Percentiles rank a stretch among this genome's conserved stretches.
Evolutionary conservation across 1,140 invertebrate species (phyloP).

Genomic region (Octopus sinensis): DNA sequence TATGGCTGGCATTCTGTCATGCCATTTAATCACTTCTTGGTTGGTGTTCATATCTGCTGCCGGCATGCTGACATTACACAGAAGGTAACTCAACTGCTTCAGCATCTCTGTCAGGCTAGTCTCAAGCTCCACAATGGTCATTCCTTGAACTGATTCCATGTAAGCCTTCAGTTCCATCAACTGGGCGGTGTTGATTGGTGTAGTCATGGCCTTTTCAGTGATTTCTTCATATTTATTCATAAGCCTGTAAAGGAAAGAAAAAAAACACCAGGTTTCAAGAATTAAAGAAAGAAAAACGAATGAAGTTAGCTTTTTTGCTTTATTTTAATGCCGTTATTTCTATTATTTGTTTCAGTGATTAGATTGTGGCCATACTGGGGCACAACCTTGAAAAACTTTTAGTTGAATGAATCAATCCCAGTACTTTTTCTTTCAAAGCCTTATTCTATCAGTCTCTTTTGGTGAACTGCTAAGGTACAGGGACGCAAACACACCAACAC

Average conservation of each 20-base stretch:
- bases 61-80: constrained; percentile 75
- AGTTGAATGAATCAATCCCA: too few relatives aligned
- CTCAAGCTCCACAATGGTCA: constrained; percentile 73
- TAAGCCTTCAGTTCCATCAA: constrained; percentile 79
- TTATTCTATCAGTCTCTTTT: too few relatives aligned
- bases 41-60: constrained; percentile 75
- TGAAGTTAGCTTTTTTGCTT: neutral
- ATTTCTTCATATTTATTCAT: constrained; percentile 82
- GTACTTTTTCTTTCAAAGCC: too few relatives aligned
- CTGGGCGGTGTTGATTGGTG: constrained; percentile 78
- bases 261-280: neutral
- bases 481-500: too few relatives aligned
- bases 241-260: constrained; percentile 64
- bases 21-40: constrained; percentile 82
- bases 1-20: constrained; percentile 73
- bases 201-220: constrained; percentile 72
- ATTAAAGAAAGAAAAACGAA: neutral
- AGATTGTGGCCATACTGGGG: too few relatives aligned
- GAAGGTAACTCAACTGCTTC: constrained; percentile 69
- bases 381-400: too few relatives aligned
- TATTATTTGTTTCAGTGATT: too few relatives aligned
- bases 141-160: constrained; percentile 72
- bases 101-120: constrained; percentile 68
- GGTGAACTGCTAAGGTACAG: too few relatives aligned
- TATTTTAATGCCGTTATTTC: neutral